A percentile compares a stretch with the other conserved stretches of the same genome.
Evolutionary conservation across 2,888 invertebrate genomes (phyloP).

Genomic region (Campoplex capitator): DNA sequence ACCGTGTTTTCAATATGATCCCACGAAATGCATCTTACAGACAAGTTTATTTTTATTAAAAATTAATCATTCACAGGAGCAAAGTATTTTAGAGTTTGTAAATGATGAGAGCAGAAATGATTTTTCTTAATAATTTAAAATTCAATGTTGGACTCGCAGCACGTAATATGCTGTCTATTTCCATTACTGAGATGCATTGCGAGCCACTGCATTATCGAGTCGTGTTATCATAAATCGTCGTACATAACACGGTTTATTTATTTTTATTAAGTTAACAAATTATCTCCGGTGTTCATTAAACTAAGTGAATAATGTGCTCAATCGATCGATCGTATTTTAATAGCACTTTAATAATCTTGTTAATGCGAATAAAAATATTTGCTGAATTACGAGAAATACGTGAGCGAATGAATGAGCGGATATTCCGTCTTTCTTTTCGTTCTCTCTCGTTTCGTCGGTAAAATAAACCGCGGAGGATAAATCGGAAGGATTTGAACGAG

Average conservation of each 20-base stretch:
- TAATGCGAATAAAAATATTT: neutral
- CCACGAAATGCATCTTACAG: neutral
- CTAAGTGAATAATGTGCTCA: neutral
- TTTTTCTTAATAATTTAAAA: neutral
- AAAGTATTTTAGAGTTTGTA: neutral
- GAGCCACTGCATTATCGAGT: neutral
- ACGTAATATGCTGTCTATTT: neutral
- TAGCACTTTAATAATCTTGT: neutral
- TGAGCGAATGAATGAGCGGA: neutral
- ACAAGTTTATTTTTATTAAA: neutral
- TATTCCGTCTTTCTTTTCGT: neutral
- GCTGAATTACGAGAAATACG: neutral
- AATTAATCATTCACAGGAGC: neutral
- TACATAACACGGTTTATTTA: neutral
- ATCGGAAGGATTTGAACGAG: neutral
- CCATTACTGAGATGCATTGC: neutral
- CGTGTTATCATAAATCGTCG: neutral
- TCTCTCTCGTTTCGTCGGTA: constrained; percentile 30
- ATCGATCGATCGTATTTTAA: neutral
- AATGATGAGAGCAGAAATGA: neutral
- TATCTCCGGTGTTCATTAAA: neutral
- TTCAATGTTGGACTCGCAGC: neutral
- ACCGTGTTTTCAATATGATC: neutral
- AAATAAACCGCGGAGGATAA: constrained; percentile 17
- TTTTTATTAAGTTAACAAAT: neutral